Conservation (phyloP, 2,113 vertebrate genomes). For the Xyliphius kryptos region DNA sequence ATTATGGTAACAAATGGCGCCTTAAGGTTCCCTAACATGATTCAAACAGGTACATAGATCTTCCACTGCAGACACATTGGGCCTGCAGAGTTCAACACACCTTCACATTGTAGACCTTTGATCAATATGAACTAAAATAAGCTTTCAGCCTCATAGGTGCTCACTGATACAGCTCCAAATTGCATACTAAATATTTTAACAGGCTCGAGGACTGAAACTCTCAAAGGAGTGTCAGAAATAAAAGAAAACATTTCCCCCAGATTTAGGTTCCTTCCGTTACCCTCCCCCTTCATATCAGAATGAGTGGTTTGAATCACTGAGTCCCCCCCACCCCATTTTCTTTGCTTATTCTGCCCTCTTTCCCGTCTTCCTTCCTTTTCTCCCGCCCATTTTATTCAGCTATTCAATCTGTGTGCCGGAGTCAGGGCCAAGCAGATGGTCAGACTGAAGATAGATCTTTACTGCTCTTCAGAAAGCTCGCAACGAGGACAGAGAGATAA, state of each 20-base stretch:
- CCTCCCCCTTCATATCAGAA: too few species aligned
- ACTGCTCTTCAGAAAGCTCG: conserved; percentile 4
- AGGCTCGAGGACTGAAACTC: too few species aligned
- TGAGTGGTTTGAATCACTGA: too few species aligned
- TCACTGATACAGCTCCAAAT: conserved; percentile 21
- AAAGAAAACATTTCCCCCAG: too few species aligned
- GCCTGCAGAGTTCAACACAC: conserved; percentile 6
- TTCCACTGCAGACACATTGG: conserved; percentile 4
- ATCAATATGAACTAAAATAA: conserved; percentile 55
- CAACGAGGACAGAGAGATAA: background rate
- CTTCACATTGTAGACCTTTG: conserved; percentile 48
- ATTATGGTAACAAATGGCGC: conserved; percentile 25
- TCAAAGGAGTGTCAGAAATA: too few species aligned
- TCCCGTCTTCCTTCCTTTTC: conserved; percentile 4
- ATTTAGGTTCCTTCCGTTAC: background rate
- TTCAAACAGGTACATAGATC: conserved; percentile 51
- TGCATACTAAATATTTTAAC: too few species aligned
- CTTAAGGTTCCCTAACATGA: conserved; percentile 25
- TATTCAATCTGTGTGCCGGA: conserved; percentile 1
- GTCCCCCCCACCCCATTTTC: too few species aligned
- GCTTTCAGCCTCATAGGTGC: conserved; percentile 41
- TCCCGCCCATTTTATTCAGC: conserved; percentile 4
- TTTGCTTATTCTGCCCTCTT: background rate
- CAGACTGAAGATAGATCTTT: conserved; percentile 26
- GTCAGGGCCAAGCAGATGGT: conserved; percentile 19